These are phyloP conservation scores for Habroteleia sp. DNA, from an alignment of 2,888 invertebrate genomes.

Conservation along the genomic window DNA sequence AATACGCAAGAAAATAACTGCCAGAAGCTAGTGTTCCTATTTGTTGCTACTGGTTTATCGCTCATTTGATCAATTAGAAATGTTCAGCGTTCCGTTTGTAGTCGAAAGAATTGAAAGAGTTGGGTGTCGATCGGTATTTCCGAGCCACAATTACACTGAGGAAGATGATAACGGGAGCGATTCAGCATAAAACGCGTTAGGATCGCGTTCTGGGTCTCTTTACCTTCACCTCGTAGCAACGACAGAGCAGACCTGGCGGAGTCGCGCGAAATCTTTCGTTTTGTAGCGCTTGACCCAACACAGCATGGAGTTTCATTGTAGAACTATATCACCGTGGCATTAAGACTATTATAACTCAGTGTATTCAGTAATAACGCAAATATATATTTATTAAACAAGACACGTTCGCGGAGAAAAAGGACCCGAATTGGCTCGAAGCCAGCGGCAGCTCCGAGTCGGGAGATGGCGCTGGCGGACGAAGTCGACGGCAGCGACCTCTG, in stretches of 20 bases:
- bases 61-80: too few relatives aligned
- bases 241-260: too few relatives aligned
- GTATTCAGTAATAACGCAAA: conserved; percentile 40
- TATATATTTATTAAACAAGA: conserved; percentile 41
- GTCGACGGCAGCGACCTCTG: too few relatives aligned
- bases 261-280: conserved; percentile 2
- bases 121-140: conserved; percentile 8
- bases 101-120: not conserved
- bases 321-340: conserved; percentile 35
- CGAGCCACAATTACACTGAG: conserved; percentile 20
- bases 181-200: too few relatives aligned
- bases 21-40: conserved; percentile 27
- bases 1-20: conserved; percentile 29
- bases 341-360: conserved; percentile 38
- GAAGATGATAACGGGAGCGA: not conserved
- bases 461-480: too few relatives aligned
- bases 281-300: conserved; percentile 11
- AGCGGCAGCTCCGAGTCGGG: too few relatives aligned
- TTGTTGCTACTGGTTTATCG: too few relatives aligned
- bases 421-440: conserved; percentile 38
- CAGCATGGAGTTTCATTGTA: conserved; percentile 20
- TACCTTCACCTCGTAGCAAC: too few relatives aligned
- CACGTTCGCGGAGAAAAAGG: conserved; percentile 40
- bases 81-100: not conserved
- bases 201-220: too few relatives aligned